Evolutionary conservation across 2,113 vertebrate species (phyloP).

Genomic region (Charadrius vociferus): DNA sequence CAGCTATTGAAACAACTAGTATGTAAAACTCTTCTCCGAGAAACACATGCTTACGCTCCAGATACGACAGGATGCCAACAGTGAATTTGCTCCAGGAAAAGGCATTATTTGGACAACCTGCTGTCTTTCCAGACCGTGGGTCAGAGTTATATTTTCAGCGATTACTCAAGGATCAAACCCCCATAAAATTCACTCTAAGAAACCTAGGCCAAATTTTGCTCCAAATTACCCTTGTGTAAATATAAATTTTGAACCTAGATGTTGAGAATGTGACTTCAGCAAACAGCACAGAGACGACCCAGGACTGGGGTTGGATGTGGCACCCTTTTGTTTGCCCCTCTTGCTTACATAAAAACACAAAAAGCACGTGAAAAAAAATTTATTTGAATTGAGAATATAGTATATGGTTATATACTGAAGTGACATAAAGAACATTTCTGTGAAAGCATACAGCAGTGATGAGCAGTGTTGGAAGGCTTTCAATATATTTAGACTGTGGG

Average conservation of each 20-base stretch:
- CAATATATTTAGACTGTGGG: background rate
- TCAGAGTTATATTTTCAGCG: background rate
- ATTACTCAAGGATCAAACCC: background rate
- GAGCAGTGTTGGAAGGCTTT: background rate
- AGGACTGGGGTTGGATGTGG: background rate
- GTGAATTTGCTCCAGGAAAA: background rate
- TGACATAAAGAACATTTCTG: background rate
- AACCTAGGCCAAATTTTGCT: background rate
- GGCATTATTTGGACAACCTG: background rate
- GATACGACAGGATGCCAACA: background rate
- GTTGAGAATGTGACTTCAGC: background rate
- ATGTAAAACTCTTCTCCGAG: background rate
- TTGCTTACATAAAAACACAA: background rate
- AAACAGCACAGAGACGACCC: background rate
- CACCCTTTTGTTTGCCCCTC: background rate
- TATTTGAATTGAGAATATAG: background rate
- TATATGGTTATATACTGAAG: background rate
- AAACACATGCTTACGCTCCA: background rate
- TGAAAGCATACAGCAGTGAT: background rate
- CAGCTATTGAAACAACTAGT: background rate
- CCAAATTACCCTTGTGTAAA: background rate
- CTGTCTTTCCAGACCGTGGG: background rate
- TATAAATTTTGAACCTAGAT: background rate
- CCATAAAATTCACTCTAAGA: background rate
- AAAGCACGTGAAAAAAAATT: accelerated